A percentile compares a stretch with the other conserved stretches of the same genome.
Conservation (phyloP, 1,140 invertebrate species). For the Ceratosolen fusciceps region DNA sequence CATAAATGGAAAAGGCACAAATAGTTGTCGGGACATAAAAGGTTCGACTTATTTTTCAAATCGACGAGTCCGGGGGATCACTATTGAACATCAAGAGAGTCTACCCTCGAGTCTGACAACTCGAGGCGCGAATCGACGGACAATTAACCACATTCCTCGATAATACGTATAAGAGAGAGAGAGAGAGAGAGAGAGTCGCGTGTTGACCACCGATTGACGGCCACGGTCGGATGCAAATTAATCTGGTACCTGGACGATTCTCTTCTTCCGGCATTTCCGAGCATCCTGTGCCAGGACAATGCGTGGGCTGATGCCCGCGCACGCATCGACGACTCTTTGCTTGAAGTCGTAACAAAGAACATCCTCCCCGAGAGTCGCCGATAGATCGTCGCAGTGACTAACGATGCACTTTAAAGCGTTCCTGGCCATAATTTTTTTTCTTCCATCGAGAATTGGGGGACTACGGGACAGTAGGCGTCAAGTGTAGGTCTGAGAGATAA, state of each 20-base stretch:
- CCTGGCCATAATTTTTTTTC: neutral
- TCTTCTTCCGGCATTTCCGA: neutral
- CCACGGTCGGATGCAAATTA: slow-evolving; percentile 14
- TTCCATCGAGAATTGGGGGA: too few relatives aligned
- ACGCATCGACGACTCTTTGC: neutral
- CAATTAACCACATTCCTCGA: neutral
- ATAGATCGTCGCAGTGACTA: neutral
- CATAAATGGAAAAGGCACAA: too few relatives aligned
- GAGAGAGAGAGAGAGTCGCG: neutral
- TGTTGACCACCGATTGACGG: neutral
- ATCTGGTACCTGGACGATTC: neutral
- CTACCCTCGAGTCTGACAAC: neutral
- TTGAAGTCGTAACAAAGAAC: neutral
- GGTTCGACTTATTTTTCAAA: neutral
- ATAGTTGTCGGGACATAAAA: neutral
- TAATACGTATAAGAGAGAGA: neutral
- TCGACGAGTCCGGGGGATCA: neutral
- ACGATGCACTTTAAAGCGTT: neutral
- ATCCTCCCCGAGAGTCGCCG: neutral
- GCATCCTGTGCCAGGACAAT: neutral
- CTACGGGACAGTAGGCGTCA: too few relatives aligned
- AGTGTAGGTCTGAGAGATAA: too few relatives aligned
- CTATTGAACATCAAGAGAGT: neutral
- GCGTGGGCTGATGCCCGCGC: neutral
- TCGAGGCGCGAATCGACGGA: too few relatives aligned